Conservation (phyloP, 2,113 vertebrate species). For the Baryphthengus martii region DNA sequence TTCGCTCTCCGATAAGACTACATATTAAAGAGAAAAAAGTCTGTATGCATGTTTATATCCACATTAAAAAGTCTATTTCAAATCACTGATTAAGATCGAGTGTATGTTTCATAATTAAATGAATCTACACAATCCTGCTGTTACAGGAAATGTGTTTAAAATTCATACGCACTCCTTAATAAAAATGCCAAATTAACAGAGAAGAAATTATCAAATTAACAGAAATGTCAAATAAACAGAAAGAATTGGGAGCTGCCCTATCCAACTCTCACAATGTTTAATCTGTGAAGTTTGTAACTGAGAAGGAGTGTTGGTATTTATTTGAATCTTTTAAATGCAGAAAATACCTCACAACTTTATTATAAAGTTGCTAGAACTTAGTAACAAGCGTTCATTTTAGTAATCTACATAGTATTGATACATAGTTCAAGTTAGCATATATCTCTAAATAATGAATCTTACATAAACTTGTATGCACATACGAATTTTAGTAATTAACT, state of each 20-base stretch:
- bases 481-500: neutral
- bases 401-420: neutral
- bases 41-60: neutral
- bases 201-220: neutral
- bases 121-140: neutral
- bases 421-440: neutral
- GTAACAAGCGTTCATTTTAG: neutral
- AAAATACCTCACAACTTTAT: neutral
- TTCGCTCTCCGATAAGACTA: neutral
- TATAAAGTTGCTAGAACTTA: neutral
- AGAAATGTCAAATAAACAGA: neutral
- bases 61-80: neutral
- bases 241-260: neutral
- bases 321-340: neutral
- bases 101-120: neutral
- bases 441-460: neutral
- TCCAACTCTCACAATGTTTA: neutral
- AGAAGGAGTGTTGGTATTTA: neutral
- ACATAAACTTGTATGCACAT: fast-evolving
- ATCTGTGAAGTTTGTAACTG: neutral
- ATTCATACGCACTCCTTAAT: neutral
- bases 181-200: neutral
- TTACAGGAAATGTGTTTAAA: neutral
- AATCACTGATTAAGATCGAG: neutral
- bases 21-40: neutral